Conservation (phyloP, 2,797 vertebrate species). For the Karalla daura region DNA sequence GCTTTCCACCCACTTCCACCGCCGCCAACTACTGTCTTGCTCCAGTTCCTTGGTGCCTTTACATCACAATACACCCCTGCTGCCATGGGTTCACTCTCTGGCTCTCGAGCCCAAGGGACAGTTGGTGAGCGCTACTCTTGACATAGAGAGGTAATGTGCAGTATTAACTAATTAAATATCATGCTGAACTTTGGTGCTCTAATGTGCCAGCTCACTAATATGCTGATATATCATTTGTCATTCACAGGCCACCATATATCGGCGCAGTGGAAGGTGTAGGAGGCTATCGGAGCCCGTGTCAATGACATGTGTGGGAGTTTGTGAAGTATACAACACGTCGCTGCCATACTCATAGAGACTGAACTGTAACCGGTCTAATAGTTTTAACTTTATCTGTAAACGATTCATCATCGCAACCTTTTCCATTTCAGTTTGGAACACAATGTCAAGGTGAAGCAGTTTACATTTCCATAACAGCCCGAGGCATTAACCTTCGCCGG, state of each 20-base stretch:
- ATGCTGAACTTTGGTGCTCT: not conserved
- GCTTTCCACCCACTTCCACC: constrained; percentile 1
- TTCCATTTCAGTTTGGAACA: not conserved
- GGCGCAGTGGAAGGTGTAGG: not conserved
- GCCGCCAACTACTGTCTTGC: not conserved
- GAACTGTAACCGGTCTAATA: not conserved
- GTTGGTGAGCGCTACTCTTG: not conserved
- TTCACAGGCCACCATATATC: not conserved
- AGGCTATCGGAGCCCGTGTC: constrained; percentile 4
- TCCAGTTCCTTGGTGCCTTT: not conserved
- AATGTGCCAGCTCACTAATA: too few species aligned
- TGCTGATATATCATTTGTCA: not conserved
- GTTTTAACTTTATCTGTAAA: not conserved
- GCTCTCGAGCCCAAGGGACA: not conserved
- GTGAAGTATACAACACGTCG: not conserved
- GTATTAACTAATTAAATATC: not conserved
- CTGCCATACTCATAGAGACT: not conserved
- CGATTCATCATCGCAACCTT: not conserved
- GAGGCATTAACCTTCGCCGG: not conserved
- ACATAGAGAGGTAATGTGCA: not conserved
- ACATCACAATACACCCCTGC: not conserved
- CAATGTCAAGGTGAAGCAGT: not conserved
- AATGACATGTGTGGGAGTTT: constrained; percentile 4
- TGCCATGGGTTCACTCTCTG: not conserved
- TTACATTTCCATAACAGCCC: not conserved